A percentile compares a stretch with the other conserved stretches of the same genome.
These are phyloP conservation scores for Aratinga solstitialis DNA, from an alignment of 2,797 vertebrate species.

Conservation along the genomic window DNA sequence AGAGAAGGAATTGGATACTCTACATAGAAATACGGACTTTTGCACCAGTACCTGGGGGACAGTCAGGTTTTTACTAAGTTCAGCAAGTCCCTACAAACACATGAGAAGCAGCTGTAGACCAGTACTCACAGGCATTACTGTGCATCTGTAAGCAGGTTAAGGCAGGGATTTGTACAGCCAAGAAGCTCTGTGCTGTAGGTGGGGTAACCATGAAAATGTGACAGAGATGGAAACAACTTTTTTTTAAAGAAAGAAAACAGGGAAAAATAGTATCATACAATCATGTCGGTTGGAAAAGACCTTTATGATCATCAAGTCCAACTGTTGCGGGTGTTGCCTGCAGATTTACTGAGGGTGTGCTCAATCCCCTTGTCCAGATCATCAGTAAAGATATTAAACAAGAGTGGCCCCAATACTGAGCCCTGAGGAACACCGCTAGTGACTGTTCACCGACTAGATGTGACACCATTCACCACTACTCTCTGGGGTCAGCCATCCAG, in stretches of 20 bases:
- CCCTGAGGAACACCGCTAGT: not conserved
- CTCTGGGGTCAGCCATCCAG: not conserved
- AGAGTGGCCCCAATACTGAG: not conserved
- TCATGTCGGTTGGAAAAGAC: not conserved
- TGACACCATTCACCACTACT: not conserved
- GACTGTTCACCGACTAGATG: not conserved
- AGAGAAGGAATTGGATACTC: not conserved
- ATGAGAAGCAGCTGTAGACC: not conserved
- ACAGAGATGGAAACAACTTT: not conserved
- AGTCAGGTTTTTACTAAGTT: not conserved
- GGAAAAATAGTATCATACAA: not conserved
- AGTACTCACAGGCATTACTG: fast-evolving
- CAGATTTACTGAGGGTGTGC: not conserved
- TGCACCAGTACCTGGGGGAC: not conserved
- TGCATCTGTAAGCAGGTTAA: not conserved
- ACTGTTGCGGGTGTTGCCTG: not conserved
- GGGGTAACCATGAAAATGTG: not conserved
- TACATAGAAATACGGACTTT: not conserved
- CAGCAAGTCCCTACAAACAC: not conserved
- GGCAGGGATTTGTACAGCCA: not conserved
- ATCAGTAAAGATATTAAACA: not conserved
- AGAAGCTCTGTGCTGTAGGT: not conserved
- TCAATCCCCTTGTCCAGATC: not conserved
- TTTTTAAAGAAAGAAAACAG: not conserved
- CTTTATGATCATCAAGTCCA: not conserved